Percentiles rank a stretch among this genome's conserved stretches.
Conservation (phyloP, 2,797 vertebrate genomes). For the Gastrophryne carolinensis region DNA sequence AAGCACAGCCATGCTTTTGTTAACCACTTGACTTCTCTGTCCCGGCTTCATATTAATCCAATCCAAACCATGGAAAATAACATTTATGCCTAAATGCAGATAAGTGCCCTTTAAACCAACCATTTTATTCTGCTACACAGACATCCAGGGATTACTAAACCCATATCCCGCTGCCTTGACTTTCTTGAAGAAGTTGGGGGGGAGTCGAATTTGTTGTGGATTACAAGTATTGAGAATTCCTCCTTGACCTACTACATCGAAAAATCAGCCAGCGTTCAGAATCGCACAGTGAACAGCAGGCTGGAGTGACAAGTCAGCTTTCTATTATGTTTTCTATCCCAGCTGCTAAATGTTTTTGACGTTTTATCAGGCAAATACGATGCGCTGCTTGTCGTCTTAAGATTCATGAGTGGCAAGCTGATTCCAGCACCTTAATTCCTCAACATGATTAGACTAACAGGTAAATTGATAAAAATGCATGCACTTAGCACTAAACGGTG, state of each 20-base stretch:
- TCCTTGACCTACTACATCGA: constrained; percentile 10
- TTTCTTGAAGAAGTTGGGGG: not conserved
- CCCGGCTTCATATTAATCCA: not conserved
- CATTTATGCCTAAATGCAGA: not conserved
- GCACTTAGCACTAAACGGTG: constrained; percentile 24
- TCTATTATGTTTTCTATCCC: not conserved
- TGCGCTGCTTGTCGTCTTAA: not conserved
- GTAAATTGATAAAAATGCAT: constrained; percentile 42
- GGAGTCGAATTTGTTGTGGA: not conserved
- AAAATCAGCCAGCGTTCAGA: not conserved
- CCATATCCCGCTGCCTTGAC: not conserved
- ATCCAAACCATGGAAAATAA: not conserved
- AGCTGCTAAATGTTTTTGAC: constrained; percentile 33
- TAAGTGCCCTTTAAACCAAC: not conserved
- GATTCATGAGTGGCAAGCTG: constrained; percentile 8
- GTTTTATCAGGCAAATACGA: constrained; percentile 15
- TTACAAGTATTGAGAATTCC: not conserved
- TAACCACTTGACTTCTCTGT: not conserved
- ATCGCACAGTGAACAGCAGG: not conserved
- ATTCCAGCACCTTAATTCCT: constrained; percentile 24
- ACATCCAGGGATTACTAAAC: not conserved
- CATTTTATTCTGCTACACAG: not conserved
- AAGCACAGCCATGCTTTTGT: not conserved
- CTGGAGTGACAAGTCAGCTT: not conserved
- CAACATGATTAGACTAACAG: constrained; percentile 29